Conservation (phyloP, 1,140 invertebrate species). For the Drosophila paulistorum region DNA sequence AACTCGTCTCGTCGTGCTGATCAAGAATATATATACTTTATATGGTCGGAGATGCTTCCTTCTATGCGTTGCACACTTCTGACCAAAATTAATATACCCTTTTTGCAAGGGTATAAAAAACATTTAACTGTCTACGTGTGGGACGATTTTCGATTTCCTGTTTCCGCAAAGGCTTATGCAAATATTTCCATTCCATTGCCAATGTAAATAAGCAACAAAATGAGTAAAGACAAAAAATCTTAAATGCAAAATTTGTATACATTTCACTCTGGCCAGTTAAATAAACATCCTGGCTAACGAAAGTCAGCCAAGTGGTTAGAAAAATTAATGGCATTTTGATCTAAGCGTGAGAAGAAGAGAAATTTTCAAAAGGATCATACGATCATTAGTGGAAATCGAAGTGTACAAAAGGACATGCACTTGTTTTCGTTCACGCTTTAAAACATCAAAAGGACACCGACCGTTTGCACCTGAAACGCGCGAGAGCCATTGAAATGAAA, state of each 20-base stretch:
- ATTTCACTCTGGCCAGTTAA: not conserved
- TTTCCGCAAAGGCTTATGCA: slow-evolving; percentile 55
- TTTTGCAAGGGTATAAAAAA: too few relatives aligned
- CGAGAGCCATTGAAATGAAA: not conserved
- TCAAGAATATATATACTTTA: too few relatives aligned
- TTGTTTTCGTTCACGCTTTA: slow-evolving; percentile 20
- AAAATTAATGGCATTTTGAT: slow-evolving; percentile 65
- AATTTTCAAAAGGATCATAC: slow-evolving; percentile 33
- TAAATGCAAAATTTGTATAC: not conserved
- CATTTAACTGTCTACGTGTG: slow-evolving; percentile 25
- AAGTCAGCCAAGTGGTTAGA: slow-evolving; percentile 10
- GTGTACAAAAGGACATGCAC: slow-evolving; percentile 25
- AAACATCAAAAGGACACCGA: slow-evolving; percentile 36
- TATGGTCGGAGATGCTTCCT: too few relatives aligned
- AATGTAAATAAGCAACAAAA: not conserved
- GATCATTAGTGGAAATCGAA: slow-evolving; percentile 21
- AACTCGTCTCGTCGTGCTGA: too few relatives aligned
- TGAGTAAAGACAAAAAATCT: too few relatives aligned
- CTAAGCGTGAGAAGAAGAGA: slow-evolving; percentile 45
- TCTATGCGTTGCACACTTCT: too few relatives aligned
- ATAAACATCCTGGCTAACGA: slow-evolving; percentile 31
- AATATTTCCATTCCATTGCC: slow-evolving; percentile 44
- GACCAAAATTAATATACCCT: too few relatives aligned
- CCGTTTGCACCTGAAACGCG: slow-evolving; percentile 40
- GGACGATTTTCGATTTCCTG: slow-evolving; percentile 47